phyloP scores from a whole-genome alignment of 2,888 invertebrate genomes.

The Lasiommata megera region DNA sequence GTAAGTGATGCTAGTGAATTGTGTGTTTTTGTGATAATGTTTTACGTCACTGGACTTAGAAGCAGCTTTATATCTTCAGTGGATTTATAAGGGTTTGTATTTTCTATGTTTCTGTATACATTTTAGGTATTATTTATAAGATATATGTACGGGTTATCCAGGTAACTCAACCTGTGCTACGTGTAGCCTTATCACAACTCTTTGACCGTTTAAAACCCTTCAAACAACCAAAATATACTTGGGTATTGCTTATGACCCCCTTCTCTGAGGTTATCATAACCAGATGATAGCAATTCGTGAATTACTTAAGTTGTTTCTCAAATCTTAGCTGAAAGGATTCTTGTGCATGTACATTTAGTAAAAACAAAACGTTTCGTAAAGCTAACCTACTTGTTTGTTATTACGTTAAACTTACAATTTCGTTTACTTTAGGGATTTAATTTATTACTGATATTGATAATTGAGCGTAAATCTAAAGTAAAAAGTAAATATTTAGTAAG shows the following conservation, averaged over 20 bases:
- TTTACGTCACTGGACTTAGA: constrained; percentile 68
- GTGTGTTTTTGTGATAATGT: constrained; percentile 74
- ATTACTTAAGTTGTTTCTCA: constrained; percentile 27
- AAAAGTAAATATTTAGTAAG: too few relatives aligned
- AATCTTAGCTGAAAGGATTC: not conserved
- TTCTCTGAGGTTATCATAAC: constrained; percentile 55
- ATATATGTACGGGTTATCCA: constrained; percentile 4
- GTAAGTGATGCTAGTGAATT: constrained; percentile 70
- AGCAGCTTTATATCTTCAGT: constrained; percentile 64
- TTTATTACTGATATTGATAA: not conserved
- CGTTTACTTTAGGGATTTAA: not conserved
- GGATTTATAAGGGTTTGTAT: constrained; percentile 75
- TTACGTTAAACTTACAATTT: constrained; percentile 9
- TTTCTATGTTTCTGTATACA: constrained; percentile 65
- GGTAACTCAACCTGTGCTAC: not conserved
- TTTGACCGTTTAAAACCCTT: not conserved
- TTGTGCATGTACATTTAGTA: not conserved
- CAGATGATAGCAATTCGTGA: constrained; percentile 61
- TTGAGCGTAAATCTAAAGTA: not conserved
- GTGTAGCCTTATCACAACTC: not conserved
- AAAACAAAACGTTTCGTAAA: not conserved
- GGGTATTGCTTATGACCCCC: constrained; percentile 22
- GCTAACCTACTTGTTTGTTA: constrained; percentile 6
- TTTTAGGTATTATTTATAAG: constrained; percentile 44
- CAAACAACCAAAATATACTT: constrained; percentile 1